Evolutionary conservation across 1,140 invertebrate genomes (phyloP), one percentile per base, ranked within the genome.

Genomic region (Rhynchophorus ferrugineus): DNA sequence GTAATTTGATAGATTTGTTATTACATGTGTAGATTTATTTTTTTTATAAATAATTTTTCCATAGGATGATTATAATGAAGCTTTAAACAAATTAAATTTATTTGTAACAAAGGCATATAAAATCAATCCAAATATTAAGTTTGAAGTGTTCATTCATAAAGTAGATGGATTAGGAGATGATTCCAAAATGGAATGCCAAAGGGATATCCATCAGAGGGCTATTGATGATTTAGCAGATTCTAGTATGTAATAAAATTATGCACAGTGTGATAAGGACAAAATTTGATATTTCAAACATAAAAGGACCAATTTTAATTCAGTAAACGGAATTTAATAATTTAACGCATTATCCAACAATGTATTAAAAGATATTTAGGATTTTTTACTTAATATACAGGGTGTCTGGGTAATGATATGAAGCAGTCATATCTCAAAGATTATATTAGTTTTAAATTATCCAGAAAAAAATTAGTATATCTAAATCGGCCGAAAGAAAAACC

Each of bases 131-230:
- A 84, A 87, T 46, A 97, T 99, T 49, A 95, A 95, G 68, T 99
- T 99, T 79, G 96, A 99, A 79, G 95, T 90, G 19, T 98, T 98
- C 65, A 97, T 98, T 67, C 94, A 98, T 72, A 97, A 97, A 81
- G 93, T 98, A 3, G 95, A 98, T 76, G 94, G 95, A 7, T 77
- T 99, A n/a, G 92, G 90, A 35, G 95, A 98, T 75, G 95, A 98
- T 74, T 91, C 91, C 59, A 98, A 98, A 79, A 98, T 98, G 78
- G 95, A 98, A 77, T 92, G 92, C 29, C 95, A 98, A 70, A 78
- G 95, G 59, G 95, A 99, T 69, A 98, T 99, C 66, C 93, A 98
- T 71, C 94, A 98, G 56, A 75, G 92, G 63, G 92, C 95, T 0
- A 95, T 87, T 56, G 95, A 99, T 72, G 93, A 98, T 72, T 76